phyloP scores from a whole-genome alignment of 2,113 vertebrate genomes.

The Sporophila hypoxantha region DNA sequence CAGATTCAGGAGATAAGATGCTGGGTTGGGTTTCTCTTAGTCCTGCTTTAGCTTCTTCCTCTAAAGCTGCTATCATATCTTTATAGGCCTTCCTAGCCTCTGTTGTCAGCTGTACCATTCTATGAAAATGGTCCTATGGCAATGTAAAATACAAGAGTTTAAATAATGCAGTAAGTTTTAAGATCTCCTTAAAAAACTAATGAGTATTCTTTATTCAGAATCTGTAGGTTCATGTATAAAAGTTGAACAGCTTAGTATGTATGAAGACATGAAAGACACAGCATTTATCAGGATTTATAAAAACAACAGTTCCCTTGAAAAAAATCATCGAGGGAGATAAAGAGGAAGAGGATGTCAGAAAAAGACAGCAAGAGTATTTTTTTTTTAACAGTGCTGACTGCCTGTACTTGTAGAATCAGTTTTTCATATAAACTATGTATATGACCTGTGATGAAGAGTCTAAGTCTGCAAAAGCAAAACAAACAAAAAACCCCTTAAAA shows the following conservation, averaged over 20 bases:
- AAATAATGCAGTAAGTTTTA: not conserved
- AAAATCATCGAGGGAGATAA: accelerated
- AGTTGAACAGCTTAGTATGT: not conserved
- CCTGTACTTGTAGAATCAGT: not conserved
- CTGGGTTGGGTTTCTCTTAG: constrained; percentile 3
- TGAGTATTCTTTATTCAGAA: not conserved
- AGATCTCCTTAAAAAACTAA: not conserved
- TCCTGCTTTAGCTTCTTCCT: constrained; percentile 37
- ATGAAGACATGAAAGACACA: not conserved
- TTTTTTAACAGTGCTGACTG: not conserved
- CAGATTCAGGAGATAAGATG: not conserved
- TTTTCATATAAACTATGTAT: not conserved
- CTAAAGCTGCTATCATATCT: constrained; percentile 77
- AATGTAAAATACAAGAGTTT: not conserved
- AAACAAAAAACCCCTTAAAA: not conserved
- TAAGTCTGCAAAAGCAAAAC: not conserved
- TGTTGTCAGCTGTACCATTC: constrained; percentile 89
- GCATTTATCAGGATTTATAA: not conserved
- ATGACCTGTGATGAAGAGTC: not conserved
- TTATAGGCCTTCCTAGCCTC: constrained; percentile 87
- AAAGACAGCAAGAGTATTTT: not conserved
- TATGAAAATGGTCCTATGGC: constrained; percentile 86
- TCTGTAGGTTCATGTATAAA: not conserved
- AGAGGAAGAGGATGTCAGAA: not conserved
- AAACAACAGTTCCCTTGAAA: not conserved